Base-by-base conservation (phyloP, 2,797 vertebrate species). In the Rhincodon typus region DNA sequence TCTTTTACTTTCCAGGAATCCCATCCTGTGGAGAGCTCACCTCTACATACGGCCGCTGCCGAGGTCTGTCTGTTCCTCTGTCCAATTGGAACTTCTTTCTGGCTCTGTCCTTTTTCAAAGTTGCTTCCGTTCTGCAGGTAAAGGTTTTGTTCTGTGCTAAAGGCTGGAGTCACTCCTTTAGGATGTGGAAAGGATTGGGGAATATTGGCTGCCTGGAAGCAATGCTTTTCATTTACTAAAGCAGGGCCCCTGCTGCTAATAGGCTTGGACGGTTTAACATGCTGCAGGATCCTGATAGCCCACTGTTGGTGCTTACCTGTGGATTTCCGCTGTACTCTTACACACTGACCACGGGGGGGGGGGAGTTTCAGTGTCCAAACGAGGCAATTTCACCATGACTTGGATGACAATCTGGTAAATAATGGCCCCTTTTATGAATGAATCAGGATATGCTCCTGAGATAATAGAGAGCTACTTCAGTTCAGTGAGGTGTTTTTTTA, bases 121-220 rank as follows among this genome's bases (percentile, higher is more conserved):
- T 98, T 96, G 98, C 99, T 96, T 98, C 98, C 96, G 99, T 99
- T 96, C 95, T 97, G 12, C 99, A 99, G 98, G 99, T 99, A 97
- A 82, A 23, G 0, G 0, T 67, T 42, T 0, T 79, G 38, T 77
- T 95, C 91, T 72, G 21, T 38, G 42, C 7, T 62, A 70, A 70
- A 38, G 23, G 57, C 66, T 42, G 84, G 38, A 38, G 27, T 77
- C 21, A 77, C 34, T 21, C 38, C 13, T 23, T 88, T 95, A 4
- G 2, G 79, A 12, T 25, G 17, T 25, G 34, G 53, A 7, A 87
- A 17, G 95, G n/a, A 88, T 57, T 62, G 53, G 25, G 46, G 34
- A 90, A 1, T 6, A 13, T 90, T n/a, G 53, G 2, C 30, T 4
- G 53, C 34, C 3, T 15, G 0, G 46, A 79, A 66, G 27, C 25